Evolutionary conservation across 1,140 invertebrate species (phyloP).

Genomic region (Coptotermes formosanus): DNA sequence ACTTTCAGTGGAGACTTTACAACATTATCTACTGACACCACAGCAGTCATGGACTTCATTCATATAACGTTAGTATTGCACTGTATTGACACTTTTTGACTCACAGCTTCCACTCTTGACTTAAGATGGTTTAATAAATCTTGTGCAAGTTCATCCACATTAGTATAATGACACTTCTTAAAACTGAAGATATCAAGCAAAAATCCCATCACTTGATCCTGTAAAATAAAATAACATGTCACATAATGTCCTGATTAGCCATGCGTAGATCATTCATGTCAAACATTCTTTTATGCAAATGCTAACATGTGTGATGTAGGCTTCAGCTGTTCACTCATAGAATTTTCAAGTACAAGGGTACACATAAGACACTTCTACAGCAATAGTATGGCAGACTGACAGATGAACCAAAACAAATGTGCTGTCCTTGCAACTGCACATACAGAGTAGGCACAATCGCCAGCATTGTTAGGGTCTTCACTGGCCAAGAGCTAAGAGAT

Average conservation of each 20-base stretch:
- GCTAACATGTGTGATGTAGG: no score
- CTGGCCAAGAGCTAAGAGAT: no score
- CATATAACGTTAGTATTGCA: background rate
- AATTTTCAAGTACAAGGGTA: no score
- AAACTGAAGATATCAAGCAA: conserved; percentile 91
- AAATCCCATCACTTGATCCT: conserved; percentile 86
- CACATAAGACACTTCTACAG: no score
- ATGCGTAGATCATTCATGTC: no score
- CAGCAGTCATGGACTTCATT: background rate
- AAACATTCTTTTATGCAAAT: no score
- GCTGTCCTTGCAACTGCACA: no score
- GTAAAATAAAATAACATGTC: conserved; percentile 38
- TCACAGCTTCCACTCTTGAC: conserved; percentile 53
- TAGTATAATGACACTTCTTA: conserved; percentile 84
- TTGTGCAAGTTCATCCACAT: conserved; percentile 77
- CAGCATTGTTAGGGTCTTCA: no score
- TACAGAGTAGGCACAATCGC: no score
- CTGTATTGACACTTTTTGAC: conserved; percentile 28
- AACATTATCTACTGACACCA: background rate
- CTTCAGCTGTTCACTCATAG: no score
- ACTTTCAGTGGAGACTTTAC: background rate
- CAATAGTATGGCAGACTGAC: background rate
- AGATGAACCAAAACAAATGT: background rate
- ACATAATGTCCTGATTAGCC: no score
- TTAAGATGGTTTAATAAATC: conserved; percentile 77